A percentile compares a stretch with the other conserved stretches of the same genome.
Evolutionary conservation across 2,797 vertebrate genomes (phyloP).

Genomic region (Chrysocyon brachyurus): DNA sequence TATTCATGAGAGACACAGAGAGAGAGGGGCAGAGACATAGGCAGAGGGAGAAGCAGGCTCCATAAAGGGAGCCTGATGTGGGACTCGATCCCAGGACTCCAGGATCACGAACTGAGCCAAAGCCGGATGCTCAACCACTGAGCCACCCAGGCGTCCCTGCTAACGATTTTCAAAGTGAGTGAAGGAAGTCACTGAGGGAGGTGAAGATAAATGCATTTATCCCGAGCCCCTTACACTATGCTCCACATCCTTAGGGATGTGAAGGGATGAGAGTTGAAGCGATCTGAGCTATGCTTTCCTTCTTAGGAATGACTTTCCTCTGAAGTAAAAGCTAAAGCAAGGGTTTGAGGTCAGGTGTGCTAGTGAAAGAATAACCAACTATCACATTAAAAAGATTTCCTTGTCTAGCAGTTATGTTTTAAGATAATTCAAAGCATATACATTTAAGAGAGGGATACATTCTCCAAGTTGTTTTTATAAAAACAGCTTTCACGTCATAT

Average conservation of each 20-base stretch:
- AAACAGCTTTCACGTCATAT: not conserved
- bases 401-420: not conserved
- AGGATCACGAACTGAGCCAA: too few species aligned
- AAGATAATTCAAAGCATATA: slow-evolving; percentile 9
- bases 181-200: not conserved
- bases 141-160: too few species aligned
- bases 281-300: not conserved
- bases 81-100: too few species aligned
- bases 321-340: not conserved
- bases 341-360: not conserved
- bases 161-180: not conserved
- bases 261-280: not conserved
- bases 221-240: accelerated
- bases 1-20: too few species aligned
- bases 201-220: not conserved
- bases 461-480: not conserved
- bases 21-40: too few species aligned
- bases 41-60: too few species aligned
- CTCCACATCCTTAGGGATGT: not conserved
- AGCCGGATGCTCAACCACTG: too few species aligned
- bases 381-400: not conserved
- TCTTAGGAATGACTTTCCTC: not conserved
- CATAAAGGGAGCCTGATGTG: too few species aligned
- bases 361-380: not conserved
- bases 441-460: not conserved